A percentile compares a stretch with the other conserved stretches of the same genome.
These are phyloP conservation scores for Callipepla squamata DNA, from an alignment of 2,113 vertebrate genomes.

Conservation along the genomic window DNA sequence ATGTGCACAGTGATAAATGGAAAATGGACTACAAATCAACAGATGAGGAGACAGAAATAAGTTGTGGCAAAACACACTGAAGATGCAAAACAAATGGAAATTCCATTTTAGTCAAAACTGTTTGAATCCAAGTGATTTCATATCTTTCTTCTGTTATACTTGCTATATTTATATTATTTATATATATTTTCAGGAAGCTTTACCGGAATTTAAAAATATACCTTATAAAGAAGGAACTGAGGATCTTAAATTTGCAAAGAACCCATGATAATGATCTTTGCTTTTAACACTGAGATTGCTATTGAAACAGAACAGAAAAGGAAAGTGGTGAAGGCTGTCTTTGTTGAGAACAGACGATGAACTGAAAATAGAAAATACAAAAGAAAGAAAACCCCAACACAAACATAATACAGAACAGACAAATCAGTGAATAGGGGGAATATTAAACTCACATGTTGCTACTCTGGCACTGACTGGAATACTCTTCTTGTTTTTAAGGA, in stretches of 20 bases:
- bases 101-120: background rate
- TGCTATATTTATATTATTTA: background rate
- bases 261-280: background rate
- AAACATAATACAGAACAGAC: accelerated
- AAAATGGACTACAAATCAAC: background rate
- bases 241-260: background rate
- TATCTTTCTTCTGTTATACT: background rate
- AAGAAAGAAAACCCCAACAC: background rate
- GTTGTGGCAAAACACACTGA: background rate
- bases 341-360: background rate
- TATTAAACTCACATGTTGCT: slow-evolving; percentile 85
- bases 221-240: background rate
- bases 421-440: background rate
- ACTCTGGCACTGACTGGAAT: slow-evolving; percentile 94
- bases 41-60: background rate
- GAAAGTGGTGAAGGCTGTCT: background rate
- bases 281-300: background rate
- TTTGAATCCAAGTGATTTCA: background rate
- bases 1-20: background rate
- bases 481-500: slow-evolving; percentile 93
- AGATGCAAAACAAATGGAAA: background rate
- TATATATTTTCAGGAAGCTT: background rate
- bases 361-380: background rate
- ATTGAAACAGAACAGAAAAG: background rate
- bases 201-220: background rate